Conservation (phyloP, 1,140 invertebrate species). For the Thrips palmi region DNA sequence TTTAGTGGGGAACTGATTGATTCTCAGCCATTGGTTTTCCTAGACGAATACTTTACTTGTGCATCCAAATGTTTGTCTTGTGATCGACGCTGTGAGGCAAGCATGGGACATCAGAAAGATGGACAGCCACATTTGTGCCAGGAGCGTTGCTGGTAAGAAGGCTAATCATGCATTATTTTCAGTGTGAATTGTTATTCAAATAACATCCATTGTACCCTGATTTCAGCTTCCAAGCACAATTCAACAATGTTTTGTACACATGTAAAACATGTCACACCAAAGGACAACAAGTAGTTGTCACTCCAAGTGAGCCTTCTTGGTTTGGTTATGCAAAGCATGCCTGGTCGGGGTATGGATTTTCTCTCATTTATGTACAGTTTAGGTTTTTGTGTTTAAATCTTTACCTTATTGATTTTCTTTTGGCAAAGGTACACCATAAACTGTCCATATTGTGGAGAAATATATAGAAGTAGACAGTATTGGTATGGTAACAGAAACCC, state of each 20-base stretch:
- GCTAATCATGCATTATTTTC: too few relatives aligned
- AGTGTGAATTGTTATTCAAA: too few relatives aligned
- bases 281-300: slow-evolving; percentile 42
- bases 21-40: slow-evolving; percentile 41
- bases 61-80: slow-evolving; percentile 51
- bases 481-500: slow-evolving; percentile 73
- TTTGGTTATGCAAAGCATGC: slow-evolving; percentile 55
- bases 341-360: slow-evolving; percentile 45
- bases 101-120: slow-evolving; percentile 61
- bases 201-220: neutral
- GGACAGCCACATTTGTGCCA: slow-evolving; percentile 36
- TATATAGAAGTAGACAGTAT: slow-evolving; percentile 60
- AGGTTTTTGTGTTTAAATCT: neutral
- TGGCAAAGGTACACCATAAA: slow-evolving; percentile 45
- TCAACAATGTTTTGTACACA: slow-evolving; percentile 54
- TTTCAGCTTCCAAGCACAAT: slow-evolving; percentile 55
- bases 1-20: slow-evolving; percentile 50
- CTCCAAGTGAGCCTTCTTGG: slow-evolving; percentile 45
- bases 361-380: slow-evolving; percentile 1
- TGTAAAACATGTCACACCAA: slow-evolving; percentile 45
- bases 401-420: slow-evolving; percentile 7
- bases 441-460: slow-evolving; percentile 63
- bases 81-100: slow-evolving; percentile 42
- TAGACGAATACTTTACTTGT: slow-evolving; percentile 69
- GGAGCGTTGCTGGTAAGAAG: slow-evolving; percentile 26